Evolutionary conservation across 2,113 vertebrate genomes (phyloP).

Genomic region (Panthera leo): DNA sequence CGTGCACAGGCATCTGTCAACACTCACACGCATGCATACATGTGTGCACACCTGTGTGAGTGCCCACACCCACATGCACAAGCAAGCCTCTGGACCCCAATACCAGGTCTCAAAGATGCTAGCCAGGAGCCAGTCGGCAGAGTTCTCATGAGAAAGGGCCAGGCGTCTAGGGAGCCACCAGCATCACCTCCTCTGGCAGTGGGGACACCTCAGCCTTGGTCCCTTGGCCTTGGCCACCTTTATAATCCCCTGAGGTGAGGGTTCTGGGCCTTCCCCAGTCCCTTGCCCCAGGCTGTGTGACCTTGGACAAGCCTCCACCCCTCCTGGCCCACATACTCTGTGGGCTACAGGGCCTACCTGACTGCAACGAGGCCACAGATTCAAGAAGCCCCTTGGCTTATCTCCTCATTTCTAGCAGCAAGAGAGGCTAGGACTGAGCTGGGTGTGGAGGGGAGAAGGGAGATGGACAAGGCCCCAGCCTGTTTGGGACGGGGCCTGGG

Average conservation of each 20-base stretch:
- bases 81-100: not conserved
- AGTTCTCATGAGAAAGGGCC: not conserved
- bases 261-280: not conserved
- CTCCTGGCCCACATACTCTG: not conserved
- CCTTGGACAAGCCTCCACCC: not conserved
- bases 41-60: not conserved
- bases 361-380: not conserved
- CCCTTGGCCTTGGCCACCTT: not conserved
- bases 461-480: not conserved
- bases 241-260: not conserved
- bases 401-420: not conserved
- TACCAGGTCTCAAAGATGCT: not conserved
- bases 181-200: not conserved
- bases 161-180: not conserved
- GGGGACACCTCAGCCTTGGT: too few relatives aligned
- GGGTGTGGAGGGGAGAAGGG: not conserved
- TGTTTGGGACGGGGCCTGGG: not conserved
- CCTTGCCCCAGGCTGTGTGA: not conserved
- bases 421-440: not conserved
- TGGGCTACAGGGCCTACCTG: not conserved
- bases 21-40: not conserved
- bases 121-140: not conserved
- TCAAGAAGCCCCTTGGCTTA: not conserved
- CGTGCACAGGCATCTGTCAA: not conserved
- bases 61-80: not conserved